phyloP scores from a whole-genome alignment of 2,113 vertebrate genomes.

The Cephalopholis sonnerati region DNA sequence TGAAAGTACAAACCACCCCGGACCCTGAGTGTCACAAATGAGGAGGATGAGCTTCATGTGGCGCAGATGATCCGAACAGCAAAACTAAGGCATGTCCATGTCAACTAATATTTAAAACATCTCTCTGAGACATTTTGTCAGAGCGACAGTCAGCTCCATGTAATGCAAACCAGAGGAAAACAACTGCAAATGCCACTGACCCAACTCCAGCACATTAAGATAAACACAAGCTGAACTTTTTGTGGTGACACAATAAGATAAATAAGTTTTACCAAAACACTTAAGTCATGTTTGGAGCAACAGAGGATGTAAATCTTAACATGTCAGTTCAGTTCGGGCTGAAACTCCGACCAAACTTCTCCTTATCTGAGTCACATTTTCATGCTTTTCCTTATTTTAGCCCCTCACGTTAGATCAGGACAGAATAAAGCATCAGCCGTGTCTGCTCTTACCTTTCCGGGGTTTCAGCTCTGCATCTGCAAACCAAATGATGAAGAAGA shows the following conservation, averaged over 20 bases:
- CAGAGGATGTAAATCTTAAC: neutral
- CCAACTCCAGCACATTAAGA: neutral
- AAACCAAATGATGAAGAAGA: slow-evolving; percentile 73
- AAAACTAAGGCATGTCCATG: neutral
- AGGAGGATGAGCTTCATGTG: slow-evolving; percentile 36
- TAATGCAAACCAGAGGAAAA: neutral
- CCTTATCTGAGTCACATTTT: neutral
- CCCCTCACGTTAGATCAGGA: slow-evolving; percentile 19
- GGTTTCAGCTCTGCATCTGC: slow-evolving; percentile 74
- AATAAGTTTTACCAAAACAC: neutral
- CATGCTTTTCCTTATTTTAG: slow-evolving; percentile 26
- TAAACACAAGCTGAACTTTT: slow-evolving; percentile 3
- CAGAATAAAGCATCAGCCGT: slow-evolving; percentile 32
- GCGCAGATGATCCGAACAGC: slow-evolving; percentile 16
- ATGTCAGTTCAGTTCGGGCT: neutral
- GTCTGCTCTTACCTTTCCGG: slow-evolving; percentile 79
- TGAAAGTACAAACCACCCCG: slow-evolving; percentile 90
- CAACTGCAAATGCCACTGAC: slow-evolving; percentile 1
- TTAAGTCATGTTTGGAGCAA: neutral
- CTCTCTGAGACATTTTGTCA: neutral
- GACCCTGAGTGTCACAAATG: slow-evolving; percentile 78
- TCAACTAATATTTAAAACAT: neutral
- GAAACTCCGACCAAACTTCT: neutral
- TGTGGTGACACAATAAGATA: neutral
- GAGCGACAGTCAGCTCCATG: neutral